These are phyloP conservation scores for Callinectes sapidus DNA, from an alignment of 2,888 invertebrate genomes.

Conservation along the genomic window DNA sequence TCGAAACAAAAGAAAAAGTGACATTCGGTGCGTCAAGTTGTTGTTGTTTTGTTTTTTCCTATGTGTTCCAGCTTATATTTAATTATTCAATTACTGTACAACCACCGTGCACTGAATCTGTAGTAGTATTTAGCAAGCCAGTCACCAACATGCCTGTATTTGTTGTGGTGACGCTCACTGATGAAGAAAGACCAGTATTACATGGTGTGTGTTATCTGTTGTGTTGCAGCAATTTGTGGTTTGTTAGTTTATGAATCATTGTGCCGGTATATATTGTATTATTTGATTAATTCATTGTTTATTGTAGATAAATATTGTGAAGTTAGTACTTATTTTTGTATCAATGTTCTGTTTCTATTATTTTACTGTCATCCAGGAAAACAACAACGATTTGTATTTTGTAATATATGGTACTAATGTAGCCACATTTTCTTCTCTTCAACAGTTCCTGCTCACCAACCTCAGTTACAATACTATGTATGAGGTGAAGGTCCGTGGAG, in stretches of 20 bases:
- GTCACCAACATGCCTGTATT: neutral
- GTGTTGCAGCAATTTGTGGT: neutral
- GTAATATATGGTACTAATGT: neutral
- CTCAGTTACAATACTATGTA: constrained; percentile 84
- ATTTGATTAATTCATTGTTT: neutral
- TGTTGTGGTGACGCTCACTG: neutral
- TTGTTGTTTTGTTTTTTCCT: too few species aligned
- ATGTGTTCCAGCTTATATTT: too few species aligned
- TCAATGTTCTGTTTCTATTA: too few species aligned
- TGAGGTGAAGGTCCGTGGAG: constrained; percentile 84
- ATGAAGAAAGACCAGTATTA: neutral
- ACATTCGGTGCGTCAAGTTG: too few species aligned
- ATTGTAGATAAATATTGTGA: neutral
- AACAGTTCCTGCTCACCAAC: constrained; percentile 83
- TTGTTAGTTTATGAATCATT: neutral
- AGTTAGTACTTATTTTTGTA: too few species aligned
- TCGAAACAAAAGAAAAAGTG: too few species aligned
- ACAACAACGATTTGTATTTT: neutral
- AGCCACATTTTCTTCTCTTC: constrained; percentile 66
- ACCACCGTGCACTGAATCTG: neutral
- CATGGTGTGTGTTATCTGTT: neutral
- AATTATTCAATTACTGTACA: neutral
- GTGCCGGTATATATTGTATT: neutral
- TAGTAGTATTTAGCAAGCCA: neutral
- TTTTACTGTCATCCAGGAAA: too few species aligned